Evolutionary conservation across 2,888 invertebrate genomes (phyloP).

Genomic region (Bibio marci): DNA sequence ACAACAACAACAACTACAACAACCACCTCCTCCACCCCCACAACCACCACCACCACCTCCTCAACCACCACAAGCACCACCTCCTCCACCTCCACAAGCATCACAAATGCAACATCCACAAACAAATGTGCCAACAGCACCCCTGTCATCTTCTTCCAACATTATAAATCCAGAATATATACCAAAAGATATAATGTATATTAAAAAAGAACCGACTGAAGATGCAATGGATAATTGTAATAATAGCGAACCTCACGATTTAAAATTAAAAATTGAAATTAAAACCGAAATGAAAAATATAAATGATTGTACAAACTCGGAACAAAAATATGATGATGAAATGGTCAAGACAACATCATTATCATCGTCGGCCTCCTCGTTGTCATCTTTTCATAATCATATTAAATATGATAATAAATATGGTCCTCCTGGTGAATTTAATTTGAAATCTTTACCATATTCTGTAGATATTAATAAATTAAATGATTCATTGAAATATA

Average conservation of each 20-base stretch:
- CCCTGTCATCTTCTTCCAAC: slow-evolving; percentile 26
- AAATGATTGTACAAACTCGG: neutral
- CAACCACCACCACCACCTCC: neutral
- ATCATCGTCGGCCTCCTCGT: too few species aligned
- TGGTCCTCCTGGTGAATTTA: slow-evolving; percentile 5
- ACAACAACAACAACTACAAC: too few species aligned
- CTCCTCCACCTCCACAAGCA: neutral
- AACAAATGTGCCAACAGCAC: too few species aligned
- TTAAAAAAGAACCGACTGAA: slow-evolving; percentile 30
- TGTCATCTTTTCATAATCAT: slow-evolving; percentile 15
- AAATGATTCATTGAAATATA: slow-evolving; percentile 22
- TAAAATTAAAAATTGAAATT: slow-evolving; percentile 54
- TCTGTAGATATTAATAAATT: too few species aligned
- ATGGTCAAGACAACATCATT: slow-evolving; percentile 20
- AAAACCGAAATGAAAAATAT: slow-evolving; percentile 24
- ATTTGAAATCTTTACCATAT: slow-evolving; percentile 15
- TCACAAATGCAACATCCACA: slow-evolving; percentile 29
- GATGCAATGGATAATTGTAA: slow-evolving; percentile 28
- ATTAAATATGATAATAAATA: slow-evolving; percentile 14
- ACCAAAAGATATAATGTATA: slow-evolving; percentile 46
- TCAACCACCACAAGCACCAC: neutral
- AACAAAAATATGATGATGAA: neutral
- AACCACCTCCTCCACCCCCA: neutral
- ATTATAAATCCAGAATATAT: slow-evolving; percentile 26
- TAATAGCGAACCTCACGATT: slow-evolving; percentile 40